Base-by-base conservation (phyloP, 2,113 vertebrate species). In the Phodopus roborovskii region DNA sequence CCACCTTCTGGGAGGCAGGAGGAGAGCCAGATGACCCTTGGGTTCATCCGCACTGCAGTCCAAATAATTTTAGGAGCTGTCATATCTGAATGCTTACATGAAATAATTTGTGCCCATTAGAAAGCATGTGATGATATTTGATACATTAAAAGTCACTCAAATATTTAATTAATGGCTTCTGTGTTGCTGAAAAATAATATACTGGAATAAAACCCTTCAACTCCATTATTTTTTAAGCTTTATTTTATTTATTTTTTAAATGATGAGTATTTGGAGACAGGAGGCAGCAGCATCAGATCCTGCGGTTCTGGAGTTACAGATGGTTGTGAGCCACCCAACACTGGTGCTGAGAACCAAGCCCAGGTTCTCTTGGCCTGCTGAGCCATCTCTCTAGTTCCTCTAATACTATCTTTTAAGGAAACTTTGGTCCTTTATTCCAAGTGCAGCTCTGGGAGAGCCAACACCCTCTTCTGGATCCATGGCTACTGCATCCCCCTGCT, bases 81-180 rank as follows among this genome's bases (percentile, higher is more conserved):
- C 39, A 20, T 7, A 22, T 89, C 42, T 45, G 36, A 92, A 73
- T 90, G n/a, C 62, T 91, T 56, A 36, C 39, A 71, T 82, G 84
- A 95, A 92, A 85, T 70, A 66, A 53, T 53, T 81, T 77, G 24
- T 78, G 75, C 4, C 20, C 50, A 79, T 60, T 64, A 66, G 77
- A 33, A 53, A 88, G 16, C 58, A 64, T 66, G 64, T 28, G 39
- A 36, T 83, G 71, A 64, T 78, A 56, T 86, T 77, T 4, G 50
- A 3, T 66, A 75, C 39, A 22, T 82, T 60, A 36, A 70, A 88
- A 79, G 19, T 45, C 42, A 92, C 70, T 88, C 60, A 90, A 4
- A 70, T 50, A 45, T 87, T 87, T 90, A 94, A 58, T 66, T 83
- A 45, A 28, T 88, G 7, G 39, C 58, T 88, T 91, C 94, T 79